A percentile compares a stretch with the other conserved stretches of the same genome.
Conservation (phyloP, 1,140 invertebrate genomes). For the Caerostris darwini region DNA sequence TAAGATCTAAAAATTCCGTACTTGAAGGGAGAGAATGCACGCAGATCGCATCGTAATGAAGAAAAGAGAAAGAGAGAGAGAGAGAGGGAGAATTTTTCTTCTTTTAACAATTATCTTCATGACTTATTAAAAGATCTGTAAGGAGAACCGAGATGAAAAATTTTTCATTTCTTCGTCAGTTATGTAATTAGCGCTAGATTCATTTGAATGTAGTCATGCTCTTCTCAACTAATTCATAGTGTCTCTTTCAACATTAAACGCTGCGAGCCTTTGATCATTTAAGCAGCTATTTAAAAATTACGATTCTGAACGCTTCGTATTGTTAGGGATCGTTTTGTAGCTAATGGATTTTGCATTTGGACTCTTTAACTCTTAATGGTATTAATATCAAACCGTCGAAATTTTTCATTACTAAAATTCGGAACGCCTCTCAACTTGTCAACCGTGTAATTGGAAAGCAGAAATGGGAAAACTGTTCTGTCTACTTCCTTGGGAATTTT, state of each 20-base stretch:
- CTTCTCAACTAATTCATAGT: conserved; percentile 62
- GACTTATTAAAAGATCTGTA: conserved; percentile 65
- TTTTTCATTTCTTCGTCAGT: conserved; percentile 40
- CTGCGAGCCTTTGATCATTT: conserved; percentile 72
- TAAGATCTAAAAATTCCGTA: conserved; percentile 2
- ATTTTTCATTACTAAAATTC: conserved; percentile 72
- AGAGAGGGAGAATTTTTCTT: conserved; percentile 13
- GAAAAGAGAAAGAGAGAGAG: conserved; percentile 7
- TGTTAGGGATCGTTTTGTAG: conserved; percentile 72
- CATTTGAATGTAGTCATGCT: conserved; percentile 68
- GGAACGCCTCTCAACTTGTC: conserved; percentile 65
- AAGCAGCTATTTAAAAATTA: conserved; percentile 77
- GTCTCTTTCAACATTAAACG: conserved; percentile 65
- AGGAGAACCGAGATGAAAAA: conserved; percentile 33
- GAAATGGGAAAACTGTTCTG: conserved; percentile 63
- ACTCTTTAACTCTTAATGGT: conserved; percentile 74
- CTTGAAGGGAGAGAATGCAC: conserved; percentile 18
- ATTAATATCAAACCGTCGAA: conserved; percentile 75
- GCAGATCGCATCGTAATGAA: conserved; percentile 11
- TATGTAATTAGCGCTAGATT: conserved; percentile 72
- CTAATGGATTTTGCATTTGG: conserved; percentile 76
- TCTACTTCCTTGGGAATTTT: conserved; percentile 43
- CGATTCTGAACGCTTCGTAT: conserved; percentile 60
- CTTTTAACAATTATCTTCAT: conserved; percentile 61
- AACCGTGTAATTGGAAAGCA: conserved; percentile 63